Conservation (phyloP, 1,140 invertebrate species). For the Nasonia giraulti region DNA sequence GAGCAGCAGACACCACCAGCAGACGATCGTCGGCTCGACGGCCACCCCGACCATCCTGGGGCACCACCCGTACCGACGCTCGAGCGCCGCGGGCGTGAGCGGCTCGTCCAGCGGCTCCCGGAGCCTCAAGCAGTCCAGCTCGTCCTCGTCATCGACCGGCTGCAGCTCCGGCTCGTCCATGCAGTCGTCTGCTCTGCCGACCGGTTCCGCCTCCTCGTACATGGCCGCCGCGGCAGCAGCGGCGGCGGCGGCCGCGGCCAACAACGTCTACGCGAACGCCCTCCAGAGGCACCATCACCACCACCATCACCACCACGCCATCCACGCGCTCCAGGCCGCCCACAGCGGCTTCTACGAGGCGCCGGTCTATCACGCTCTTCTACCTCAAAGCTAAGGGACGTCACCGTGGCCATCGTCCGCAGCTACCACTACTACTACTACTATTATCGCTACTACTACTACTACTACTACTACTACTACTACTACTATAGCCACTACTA, state of each 20-base stretch:
- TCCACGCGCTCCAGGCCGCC: conserved; percentile 15
- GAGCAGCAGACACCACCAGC: conserved; percentile 53
- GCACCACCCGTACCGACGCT: conserved; percentile 45
- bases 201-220: conserved; percentile 47
- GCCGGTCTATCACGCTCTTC: conserved; percentile 65
- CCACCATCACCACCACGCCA: conserved; percentile 55
- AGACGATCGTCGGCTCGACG: conserved; percentile 56
- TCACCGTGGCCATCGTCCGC: not conserved
- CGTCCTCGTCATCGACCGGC: conserved; percentile 36
- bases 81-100: conserved; percentile 42
- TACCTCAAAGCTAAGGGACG: conserved; percentile 65
- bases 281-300: conserved; percentile 67
- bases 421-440: not conserved
- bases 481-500: not conserved
- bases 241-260: conserved; percentile 46
- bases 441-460: not conserved
- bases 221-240: conserved; percentile 46
- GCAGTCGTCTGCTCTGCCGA: conserved; percentile 41
- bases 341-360: conserved; percentile 64
- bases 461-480: not conserved
- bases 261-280: conserved; percentile 64
- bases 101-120: conserved; percentile 43
- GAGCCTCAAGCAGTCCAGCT: conserved; percentile 30
- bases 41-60: conserved; percentile 32
- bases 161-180: conserved; percentile 35